Evolutionary conservation across 1,140 invertebrate genomes (phyloP), one percentile per base, ranked within the genome.

Genomic region (Scaptomyza pallida): DNA sequence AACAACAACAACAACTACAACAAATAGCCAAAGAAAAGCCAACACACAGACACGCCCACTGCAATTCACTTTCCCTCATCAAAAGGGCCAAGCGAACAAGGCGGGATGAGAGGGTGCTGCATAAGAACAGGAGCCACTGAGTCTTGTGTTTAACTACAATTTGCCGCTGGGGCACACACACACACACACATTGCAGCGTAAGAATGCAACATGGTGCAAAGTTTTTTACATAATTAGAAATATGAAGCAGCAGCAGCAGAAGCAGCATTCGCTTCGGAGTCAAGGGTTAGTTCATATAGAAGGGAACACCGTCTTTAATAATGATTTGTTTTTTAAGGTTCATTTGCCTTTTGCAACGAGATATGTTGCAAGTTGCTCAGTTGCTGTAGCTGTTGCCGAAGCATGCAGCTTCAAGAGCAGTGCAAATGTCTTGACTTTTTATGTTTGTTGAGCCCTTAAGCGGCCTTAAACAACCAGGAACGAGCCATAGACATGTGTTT

Each of bases 371-470:
- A 61, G 48, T 40, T 41, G 35, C 35, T 48, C 17, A 15, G 21
- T 17, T 56, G 50, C 9, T 37, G 35, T 26, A 50, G 16, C 47
- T 21, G 8, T 10, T 33, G 43, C 47, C 63, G 51, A 13, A 60
- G 37, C 64, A n/a, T 61, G 45, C 52, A 52, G 63, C 64, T 33
- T 59, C 72, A 70, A 86, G 82, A 81, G 82, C 82, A 88, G 82
- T 88, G 82, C 88, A 88, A 86, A 86, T 88, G 82, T 86, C 82
- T 86, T 88, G 82, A 88, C 82, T 88, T 82, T 81, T 88, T 88
- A 60, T 86, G 82, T 86, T 86, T 86, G 82, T 70, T 82, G 74
- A 86, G 82, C 75, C 82, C 82, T 88, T 78, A 75, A 82, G 82
- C 82, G 54, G 43, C 33, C 33, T 37, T 12, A 37, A 12, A 37